A percentile compares a stretch with the other conserved stretches of the same genome.
Evolutionary conservation across 2,113 vertebrate genomes (phyloP).

Genomic region (Aptenodytes patagonicus): DNA sequence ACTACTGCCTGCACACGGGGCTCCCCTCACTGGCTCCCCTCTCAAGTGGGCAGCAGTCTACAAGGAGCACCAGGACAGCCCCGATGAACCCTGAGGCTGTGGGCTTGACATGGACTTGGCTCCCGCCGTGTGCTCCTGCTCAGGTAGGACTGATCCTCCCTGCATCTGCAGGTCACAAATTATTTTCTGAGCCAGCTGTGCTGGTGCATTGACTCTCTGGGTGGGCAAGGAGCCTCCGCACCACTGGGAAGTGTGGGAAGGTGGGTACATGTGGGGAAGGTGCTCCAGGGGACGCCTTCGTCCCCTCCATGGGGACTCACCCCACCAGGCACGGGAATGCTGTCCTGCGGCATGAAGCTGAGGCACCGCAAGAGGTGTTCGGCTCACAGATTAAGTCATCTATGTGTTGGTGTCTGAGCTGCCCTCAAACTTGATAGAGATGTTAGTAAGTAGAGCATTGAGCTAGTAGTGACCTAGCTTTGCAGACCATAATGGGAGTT

Average conservation of each 20-base stretch:
- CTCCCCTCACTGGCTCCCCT: not conserved
- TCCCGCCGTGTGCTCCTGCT: not conserved
- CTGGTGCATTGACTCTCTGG: not conserved
- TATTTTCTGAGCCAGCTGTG: not conserved
- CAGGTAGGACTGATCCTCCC: not conserved
- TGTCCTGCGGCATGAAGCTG: not conserved
- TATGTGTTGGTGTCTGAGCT: rapidly evolving
- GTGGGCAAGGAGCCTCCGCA: not conserved
- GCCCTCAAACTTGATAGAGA: not conserved
- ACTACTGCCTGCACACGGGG: not conserved
- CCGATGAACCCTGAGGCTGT: not conserved
- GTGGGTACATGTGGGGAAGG: not conserved
- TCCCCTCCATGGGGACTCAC: not conserved
- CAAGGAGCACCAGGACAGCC: not conserved
- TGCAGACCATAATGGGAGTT: not conserved
- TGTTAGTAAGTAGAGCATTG: not conserved
- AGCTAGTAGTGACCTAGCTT: not conserved
- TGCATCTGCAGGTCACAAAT: not conserved
- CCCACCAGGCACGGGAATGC: not conserved
- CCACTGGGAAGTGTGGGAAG: not conserved
- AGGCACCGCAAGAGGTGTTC: not conserved
- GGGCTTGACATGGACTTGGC: not conserved
- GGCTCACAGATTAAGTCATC: not conserved
- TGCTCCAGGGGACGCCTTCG: not conserved
- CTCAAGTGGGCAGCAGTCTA: not conserved